phyloP scores from a whole-genome alignment of 2,888 invertebrate species.

The Eulithis testata region DNA sequence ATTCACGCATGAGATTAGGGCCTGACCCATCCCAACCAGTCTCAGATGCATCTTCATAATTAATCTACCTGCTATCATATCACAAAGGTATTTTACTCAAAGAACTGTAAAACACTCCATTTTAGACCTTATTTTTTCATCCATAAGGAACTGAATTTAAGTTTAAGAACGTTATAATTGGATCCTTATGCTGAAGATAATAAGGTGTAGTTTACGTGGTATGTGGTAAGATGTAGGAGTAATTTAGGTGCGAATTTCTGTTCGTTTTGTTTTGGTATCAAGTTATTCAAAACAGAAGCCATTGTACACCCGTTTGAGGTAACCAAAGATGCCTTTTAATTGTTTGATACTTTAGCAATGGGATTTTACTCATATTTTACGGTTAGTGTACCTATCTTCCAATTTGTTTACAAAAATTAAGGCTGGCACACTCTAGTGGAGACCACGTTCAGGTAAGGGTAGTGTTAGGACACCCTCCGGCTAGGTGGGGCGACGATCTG shows the following conservation, averaged over 20 bases:
- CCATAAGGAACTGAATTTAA: constrained; percentile 3
- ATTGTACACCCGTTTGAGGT: constrained; percentile 19
- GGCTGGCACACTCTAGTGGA: too few species aligned
- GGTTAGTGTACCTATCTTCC: too few species aligned
- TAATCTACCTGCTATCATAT: constrained; percentile 68
- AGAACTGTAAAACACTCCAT: constrained; percentile 14
- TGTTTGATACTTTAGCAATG: background rate
- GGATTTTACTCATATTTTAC: too few species aligned
- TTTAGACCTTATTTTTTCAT: constrained; percentile 26
- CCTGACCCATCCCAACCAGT: constrained; percentile 47
- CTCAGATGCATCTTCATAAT: constrained; percentile 75
- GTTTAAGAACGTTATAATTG: background rate
- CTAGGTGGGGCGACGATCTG: too few species aligned
- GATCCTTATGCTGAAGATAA: background rate
- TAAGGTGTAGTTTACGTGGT: constrained; percentile 14
- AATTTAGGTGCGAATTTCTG: constrained; percentile 25
- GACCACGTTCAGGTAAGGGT: too few species aligned
- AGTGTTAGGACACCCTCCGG: too few species aligned
- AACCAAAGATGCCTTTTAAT: constrained; percentile 15
- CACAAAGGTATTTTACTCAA: constrained; percentile 31
- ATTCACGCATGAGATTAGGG: background rate
- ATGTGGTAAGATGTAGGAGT: constrained; percentile 5
- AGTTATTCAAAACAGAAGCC: constrained; percentile 32
- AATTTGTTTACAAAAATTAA: too few species aligned
- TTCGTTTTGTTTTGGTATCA: constrained; percentile 23